These are phyloP conservation scores for Zelostemma sp. DNA, from an alignment of 1,140 invertebrate genomes.

Conservation along the genomic window DNA sequence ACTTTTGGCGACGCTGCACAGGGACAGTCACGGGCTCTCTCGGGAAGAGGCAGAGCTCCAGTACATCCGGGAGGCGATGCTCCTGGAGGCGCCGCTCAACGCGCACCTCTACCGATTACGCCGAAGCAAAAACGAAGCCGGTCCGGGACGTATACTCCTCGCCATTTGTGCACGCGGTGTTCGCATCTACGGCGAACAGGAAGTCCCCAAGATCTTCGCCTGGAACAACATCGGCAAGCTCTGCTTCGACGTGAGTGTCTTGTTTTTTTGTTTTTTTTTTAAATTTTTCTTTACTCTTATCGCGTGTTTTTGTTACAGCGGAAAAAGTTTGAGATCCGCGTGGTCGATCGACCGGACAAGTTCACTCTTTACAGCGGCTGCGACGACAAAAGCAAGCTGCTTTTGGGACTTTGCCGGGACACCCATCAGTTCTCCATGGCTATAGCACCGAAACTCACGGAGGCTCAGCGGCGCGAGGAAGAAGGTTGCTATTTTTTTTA, in stretches of 20 bases:
- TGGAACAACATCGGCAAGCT: slow-evolving; percentile 95
- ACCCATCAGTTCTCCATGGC: slow-evolving; percentile 97
- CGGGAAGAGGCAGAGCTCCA: slow-evolving; percentile 84
- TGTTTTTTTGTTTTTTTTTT: slow-evolving; percentile 6
- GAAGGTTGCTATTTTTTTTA: slow-evolving; percentile 71
- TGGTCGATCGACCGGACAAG: slow-evolving; percentile 83
- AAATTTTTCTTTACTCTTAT: background rate
- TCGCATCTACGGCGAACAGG: slow-evolving; percentile 82
- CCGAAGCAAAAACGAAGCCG: slow-evolving; percentile 83
- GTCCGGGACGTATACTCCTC: slow-evolving; percentile 80
- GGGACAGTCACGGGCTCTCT: slow-evolving; percentile 82
- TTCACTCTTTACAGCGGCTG: slow-evolving; percentile 90
- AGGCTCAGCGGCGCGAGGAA: slow-evolving; percentile 82
- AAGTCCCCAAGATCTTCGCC: slow-evolving; percentile 81
- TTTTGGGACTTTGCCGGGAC: slow-evolving; percentile 88
- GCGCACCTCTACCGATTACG: slow-evolving; percentile 91
- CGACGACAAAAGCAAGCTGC: slow-evolving; percentile 92
- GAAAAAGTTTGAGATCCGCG: slow-evolving; percentile 96
- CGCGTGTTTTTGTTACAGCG: slow-evolving; percentile 71
- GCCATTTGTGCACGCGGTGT: slow-evolving; percentile 89
- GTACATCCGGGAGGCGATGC: slow-evolving; percentile 91
- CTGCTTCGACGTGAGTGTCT: slow-evolving; percentile 84
- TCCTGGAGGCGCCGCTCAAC: slow-evolving; percentile 88
- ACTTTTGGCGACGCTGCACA: slow-evolving; percentile 75
- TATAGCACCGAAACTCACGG: slow-evolving; percentile 84